Evolutionary conservation across 2,113 vertebrate genomes (phyloP), one percentile per base, ranked within the genome.

Genomic region (Xiphophorus hellerii): DNA sequence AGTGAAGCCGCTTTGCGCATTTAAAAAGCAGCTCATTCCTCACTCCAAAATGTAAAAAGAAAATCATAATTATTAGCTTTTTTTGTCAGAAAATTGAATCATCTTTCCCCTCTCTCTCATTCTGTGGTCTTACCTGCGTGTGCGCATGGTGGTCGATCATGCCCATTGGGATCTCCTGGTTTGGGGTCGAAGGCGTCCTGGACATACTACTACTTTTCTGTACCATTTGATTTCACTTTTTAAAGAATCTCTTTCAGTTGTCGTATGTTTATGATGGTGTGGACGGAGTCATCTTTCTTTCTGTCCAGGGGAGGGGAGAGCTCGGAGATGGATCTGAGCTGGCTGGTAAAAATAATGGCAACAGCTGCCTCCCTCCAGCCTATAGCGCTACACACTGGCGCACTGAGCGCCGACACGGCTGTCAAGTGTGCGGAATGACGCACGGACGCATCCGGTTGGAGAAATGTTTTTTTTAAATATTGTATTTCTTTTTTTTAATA

Each of bases 141-240:
- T 97, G 97, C 44, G 96, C 95, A 88, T 97, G 96, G 78, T 96
- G 94, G 85, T 97, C 97, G 83, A 98, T 96, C 94, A 97, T 97
- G 93, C 97, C 97, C 97, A 98, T 98, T 91, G 97, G 97, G 92
- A 98, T 98, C 94, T 98, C 97, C 94, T 98, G 97, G 91, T 96
- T 96, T 88, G 97, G 96, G 94, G 96, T 97, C 94, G 95, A 97
- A 87, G 97, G 96, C 91, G 96, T 96, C 94, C 97, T 96, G 94
- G 97, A 97, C 97, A 98, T 98, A 93, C 95, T 94, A 95, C 95
- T 96, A 95, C 95, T 96, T 95, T 97, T 97, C 95, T 97, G 97
- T 95, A 98, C 97, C 97, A 98, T 96, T 95, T 95, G 94, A 95
- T 92, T 94, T 92, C 71, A 93, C 88, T 93, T 91, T 94, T 88